A percentile compares a stretch with the other conserved stretches of the same genome.
Conservation (phyloP, 2,797 vertebrate genomes). For the Syngnathus rostellatus region DNA sequence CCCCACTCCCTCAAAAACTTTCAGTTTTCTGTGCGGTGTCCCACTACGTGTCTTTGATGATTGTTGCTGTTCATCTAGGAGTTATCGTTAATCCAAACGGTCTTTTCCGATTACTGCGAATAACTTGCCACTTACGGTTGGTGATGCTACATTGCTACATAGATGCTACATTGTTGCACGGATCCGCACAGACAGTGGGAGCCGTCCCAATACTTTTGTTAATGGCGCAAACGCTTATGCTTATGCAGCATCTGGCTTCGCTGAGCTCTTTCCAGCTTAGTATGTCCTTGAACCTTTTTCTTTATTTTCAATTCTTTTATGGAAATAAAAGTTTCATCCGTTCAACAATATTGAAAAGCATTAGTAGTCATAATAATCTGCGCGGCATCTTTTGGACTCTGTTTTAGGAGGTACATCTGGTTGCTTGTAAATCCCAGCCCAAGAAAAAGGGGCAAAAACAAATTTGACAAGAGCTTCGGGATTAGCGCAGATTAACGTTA, state of each 20-base stretch:
- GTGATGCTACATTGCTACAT: too few species aligned
- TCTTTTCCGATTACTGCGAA: too few species aligned
- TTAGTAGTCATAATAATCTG: slow-evolving; percentile 29
- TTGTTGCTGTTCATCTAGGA: background rate
- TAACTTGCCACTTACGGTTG: too few species aligned
- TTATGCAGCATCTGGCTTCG: background rate
- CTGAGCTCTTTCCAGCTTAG: slow-evolving; percentile 1
- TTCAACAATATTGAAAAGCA: slow-evolving; percentile 65
- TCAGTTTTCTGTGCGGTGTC: background rate
- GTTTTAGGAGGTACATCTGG: slow-evolving; percentile 30
- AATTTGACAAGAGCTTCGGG: slow-evolving; percentile 46
- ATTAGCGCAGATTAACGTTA: slow-evolving; percentile 37
- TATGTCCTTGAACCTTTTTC: background rate
- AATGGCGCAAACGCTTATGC: background rate
- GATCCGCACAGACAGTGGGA: background rate
- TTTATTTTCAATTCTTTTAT: background rate
- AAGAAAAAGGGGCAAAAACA: slow-evolving; percentile 54
- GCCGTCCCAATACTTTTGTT: slow-evolving; percentile 1
- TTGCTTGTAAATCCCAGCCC: slow-evolving; percentile 5
- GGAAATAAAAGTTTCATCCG: slow-evolving; percentile 37
- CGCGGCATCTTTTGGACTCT: slow-evolving; percentile 36
- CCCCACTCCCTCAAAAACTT: background rate
- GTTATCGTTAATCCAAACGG: too few species aligned
- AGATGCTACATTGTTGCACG: too few species aligned
- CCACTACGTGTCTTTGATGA: background rate